A percentile compares a stretch with the other conserved stretches of the same genome.
Conservation (phyloP, 2,888 invertebrate genomes). For the Zhuqinia jingwanae region DNA sequence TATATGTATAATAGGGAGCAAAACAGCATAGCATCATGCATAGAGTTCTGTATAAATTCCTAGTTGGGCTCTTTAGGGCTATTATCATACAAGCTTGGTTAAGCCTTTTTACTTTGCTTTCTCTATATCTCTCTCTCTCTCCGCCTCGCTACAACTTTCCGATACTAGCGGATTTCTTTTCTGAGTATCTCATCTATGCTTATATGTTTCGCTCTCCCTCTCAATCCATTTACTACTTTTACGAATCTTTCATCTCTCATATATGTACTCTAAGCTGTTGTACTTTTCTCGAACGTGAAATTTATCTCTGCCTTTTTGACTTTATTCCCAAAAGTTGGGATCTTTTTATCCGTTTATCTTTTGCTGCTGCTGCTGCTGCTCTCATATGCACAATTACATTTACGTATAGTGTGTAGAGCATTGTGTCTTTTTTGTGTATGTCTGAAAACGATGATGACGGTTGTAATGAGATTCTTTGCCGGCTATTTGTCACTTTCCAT, state of each 20-base stretch:
- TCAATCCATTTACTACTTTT: constrained; percentile 3
- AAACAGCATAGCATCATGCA: too few species aligned
- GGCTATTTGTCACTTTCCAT: constrained; percentile 70
- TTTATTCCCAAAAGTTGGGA: constrained; percentile 33
- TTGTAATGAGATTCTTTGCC: constrained; percentile 69
- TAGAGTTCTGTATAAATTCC: neutral
- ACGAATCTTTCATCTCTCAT: constrained; percentile 29
- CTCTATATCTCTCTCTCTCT: constrained; percentile 6
- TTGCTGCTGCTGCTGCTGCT: constrained; percentile 8
- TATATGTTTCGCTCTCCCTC: too few species aligned
- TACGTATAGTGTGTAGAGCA: neutral
- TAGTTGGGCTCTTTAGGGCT: neutral
- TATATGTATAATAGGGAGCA: too few species aligned
- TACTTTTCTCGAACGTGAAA: constrained; percentile 38
- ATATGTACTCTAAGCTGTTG: constrained; percentile 18
- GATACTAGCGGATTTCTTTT: neutral
- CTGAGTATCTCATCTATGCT: neutral
- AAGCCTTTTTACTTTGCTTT: constrained; percentile 35
- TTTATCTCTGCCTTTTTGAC: constrained; percentile 61
- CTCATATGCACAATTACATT: neutral
- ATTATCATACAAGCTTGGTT: constrained; percentile 46
- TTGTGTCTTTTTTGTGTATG: constrained; percentile 12
- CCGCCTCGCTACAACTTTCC: neutral
- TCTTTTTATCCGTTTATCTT: constrained; percentile 62
- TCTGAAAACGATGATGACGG: constrained; percentile 56